These are phyloP conservation scores for Agriopis leucophaearia DNA, from an alignment of 2,888 invertebrate genomes.

Conservation along the genomic window DNA sequence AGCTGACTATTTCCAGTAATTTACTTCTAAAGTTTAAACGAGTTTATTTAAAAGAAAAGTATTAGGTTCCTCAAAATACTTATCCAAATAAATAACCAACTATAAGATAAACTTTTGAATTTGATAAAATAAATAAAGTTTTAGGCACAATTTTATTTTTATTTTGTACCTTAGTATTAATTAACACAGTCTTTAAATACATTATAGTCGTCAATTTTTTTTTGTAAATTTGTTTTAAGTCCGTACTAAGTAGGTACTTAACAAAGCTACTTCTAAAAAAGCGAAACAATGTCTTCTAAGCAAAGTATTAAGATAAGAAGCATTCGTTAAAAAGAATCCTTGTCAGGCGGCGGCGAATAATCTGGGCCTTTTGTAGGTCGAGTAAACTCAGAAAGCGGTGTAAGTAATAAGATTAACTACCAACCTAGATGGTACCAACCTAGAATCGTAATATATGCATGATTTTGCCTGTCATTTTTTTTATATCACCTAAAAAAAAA, in stretches of 20 bases:
- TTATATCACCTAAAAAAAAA: no score
- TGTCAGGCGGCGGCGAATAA: constrained; percentile 56
- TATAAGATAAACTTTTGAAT: no score
- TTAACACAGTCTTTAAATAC: no score
- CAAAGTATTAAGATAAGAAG: constrained; percentile 66
- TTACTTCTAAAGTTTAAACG: not conserved
- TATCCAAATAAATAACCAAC: not conserved
- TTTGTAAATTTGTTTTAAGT: no score
- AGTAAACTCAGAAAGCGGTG: constrained; percentile 52
- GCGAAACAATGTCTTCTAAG: constrained; percentile 63
- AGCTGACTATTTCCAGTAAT: not conserved
- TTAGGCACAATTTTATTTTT: no score
- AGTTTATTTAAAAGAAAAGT: not conserved
- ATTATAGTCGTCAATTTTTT: no score
- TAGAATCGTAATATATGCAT: no score
- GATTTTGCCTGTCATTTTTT: no score
- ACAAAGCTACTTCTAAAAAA: constrained; percentile 47
- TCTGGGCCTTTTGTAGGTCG: constrained; percentile 62
- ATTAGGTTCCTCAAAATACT: not conserved
- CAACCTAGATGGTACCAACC: not conserved
- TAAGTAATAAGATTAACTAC: constrained; percentile 41
- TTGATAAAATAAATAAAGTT: no score
- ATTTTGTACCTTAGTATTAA: no score
- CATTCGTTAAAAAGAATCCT: constrained; percentile 62
- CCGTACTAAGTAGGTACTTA: no score